Evolutionary conservation across 1,140 invertebrate genomes (phyloP), one percentile per base, ranked within the genome.

Genomic region (Carposina sasakii): DNA sequence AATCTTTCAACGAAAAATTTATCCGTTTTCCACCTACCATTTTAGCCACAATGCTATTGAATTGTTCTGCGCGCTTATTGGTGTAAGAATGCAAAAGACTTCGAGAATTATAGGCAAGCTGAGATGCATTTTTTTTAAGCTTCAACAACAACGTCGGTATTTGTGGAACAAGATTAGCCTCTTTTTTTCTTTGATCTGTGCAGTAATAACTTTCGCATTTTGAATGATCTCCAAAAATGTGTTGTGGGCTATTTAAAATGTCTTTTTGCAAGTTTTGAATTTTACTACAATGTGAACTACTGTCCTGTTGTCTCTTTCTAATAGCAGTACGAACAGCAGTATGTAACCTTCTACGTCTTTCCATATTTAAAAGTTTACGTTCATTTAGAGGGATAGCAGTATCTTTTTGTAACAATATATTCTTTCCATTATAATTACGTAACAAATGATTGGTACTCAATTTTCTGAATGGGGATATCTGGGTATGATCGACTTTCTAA

Each of bases 401-500:
- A 15, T 34, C 31, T 15, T 34, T 6, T 8, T 6, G 13, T 15
- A 34, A 34, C 13, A 10, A 4, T 15, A 34, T 15, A 6, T 8
- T 8, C 15, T 6, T 15, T 5, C 13, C 15, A 15, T 15, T 8
- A 15, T 8, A 60, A 50, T 70, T 75, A 19, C 69, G 36, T 4
- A 70, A 45, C 8, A 77, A 36, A 50, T 77, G 69, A 43, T 75
- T 77, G 1, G 28, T 36, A 44, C 46, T 75, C 62, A 6, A 64
- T 57, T 60, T 70, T 70, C 50, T 63, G 42, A 12, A 59, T 42
- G 12, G 40, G 51, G 1, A 73, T 22, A 8, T 65, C 49, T 1
- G 12, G 1, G 19, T 59, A 78, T 3, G 69, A 65, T n/a, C 60
- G 54, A 9, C 33, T 24, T 34, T 74, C 30, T 39, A 57, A 44